Evolutionary conservation across 2,113 vertebrate species (phyloP).

Genomic region (Gasterosteus aculeatus): DNA sequence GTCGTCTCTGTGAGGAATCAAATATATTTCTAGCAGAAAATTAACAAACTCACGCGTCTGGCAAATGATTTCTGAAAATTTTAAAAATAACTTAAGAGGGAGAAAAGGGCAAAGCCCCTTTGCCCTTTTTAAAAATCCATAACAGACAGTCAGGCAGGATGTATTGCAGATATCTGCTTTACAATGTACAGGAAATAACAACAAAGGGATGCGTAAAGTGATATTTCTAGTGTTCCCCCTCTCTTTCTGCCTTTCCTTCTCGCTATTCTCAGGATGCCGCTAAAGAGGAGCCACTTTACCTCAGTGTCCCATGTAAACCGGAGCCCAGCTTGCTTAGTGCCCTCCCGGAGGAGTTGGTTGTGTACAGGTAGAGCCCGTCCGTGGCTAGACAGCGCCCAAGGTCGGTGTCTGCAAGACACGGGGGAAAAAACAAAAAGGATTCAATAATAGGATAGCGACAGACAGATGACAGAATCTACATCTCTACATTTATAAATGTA

Average conservation of each 20-base stretch:
- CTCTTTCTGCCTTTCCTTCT: constrained; percentile 23
- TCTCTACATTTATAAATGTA: neutral
- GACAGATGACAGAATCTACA: neutral
- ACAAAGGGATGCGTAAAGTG: constrained; percentile 9
- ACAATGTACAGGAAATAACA: constrained; percentile 28
- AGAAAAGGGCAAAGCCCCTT: neutral
- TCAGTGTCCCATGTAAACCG: constrained; percentile 95
- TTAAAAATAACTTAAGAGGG: neutral
- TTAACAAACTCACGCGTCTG: neutral
- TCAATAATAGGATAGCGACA: constrained; percentile 10
- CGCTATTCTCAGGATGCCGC: constrained; percentile 36
- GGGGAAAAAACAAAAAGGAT: constrained; percentile 7
- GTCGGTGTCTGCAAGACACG: constrained; percentile 89
- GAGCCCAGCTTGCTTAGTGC: constrained; percentile 98
- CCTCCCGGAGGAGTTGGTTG: constrained; percentile 96
- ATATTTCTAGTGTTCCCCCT: constrained; percentile 52
- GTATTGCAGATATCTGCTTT: constrained; percentile 12
- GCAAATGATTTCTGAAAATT: neutral
- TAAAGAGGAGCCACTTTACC: constrained; percentile 82
- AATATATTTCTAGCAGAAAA: neutral
- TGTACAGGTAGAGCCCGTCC: constrained; percentile 96
- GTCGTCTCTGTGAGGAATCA: neutral
- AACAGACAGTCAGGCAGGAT: constrained; percentile 13
- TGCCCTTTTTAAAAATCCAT: constrained; percentile 26
- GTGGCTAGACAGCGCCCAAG: constrained; percentile 95